Conservation (phyloP, 30 jellyfish, hydroid and myxozoan genomes). For the Aurelia aurita region DNA sequence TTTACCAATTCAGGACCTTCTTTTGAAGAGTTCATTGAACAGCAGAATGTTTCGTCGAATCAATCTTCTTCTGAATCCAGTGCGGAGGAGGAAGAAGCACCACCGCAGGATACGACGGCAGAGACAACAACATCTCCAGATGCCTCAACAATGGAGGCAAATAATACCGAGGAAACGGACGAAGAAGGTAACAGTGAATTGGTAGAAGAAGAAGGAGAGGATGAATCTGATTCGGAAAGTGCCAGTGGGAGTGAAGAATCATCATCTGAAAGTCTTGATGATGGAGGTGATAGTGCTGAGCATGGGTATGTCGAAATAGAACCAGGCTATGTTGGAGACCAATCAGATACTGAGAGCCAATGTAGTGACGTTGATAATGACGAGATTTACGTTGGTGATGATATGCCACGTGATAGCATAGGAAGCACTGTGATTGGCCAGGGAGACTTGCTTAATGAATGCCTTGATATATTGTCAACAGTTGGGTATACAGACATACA, state of each 20-base stretch:
- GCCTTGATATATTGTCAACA: constrained; percentile 55
- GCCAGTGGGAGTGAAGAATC: constrained; percentile 15
- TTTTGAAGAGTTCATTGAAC: constrained; percentile 51
- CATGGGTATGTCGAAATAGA: constrained; percentile 86
- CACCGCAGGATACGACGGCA: constrained; percentile 11
- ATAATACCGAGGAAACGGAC: background rate
- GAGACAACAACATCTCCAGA: background rate
- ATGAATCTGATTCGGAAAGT: constrained; percentile 19
- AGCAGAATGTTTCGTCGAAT: constrained; percentile 25
- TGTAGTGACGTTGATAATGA: constrained; percentile 69
- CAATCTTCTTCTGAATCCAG: constrained; percentile 4
- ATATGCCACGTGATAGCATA: constrained; percentile 25
- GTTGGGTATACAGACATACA: constrained; percentile 23
- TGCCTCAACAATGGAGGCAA: background rate
- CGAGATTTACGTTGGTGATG: constrained; percentile 62
- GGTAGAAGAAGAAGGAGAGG: background rate
- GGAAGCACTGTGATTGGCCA: constrained; percentile 54
- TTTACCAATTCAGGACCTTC: constrained; percentile 53
- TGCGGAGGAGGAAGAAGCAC: constrained; percentile 19
- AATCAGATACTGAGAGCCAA: constrained; percentile 67
- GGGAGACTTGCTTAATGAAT: constrained; percentile 67
- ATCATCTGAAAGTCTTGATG: constrained; percentile 50
- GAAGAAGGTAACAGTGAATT: background rate
- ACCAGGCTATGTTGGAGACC: constrained; percentile 81
- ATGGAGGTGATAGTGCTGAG: constrained; percentile 78